Evolutionary conservation across 2,888 invertebrate species (phyloP), one percentile per base, ranked within the genome.

Genomic region (Biston stratarius): DNA sequence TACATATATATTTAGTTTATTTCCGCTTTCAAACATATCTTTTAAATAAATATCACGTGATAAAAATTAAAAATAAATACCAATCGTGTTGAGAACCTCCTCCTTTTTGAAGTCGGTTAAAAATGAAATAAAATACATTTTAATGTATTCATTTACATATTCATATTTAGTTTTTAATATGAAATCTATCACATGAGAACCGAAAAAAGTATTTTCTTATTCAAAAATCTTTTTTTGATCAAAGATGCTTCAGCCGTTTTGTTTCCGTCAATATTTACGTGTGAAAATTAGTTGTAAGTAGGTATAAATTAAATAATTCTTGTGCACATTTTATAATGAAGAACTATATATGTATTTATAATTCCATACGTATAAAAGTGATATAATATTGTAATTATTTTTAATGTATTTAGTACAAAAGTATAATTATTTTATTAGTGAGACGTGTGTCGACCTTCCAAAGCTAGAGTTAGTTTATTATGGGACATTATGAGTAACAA

Each of bases 401-500:
- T 63, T 52, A 69, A 63, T 48, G 47, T 70, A 71, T 71, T 68
- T 67, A 64, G 73, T 73, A 73, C 73, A 73, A 73, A 71, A 53
- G 64, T 65, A 61, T 69, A 62, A 53, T 69, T 64, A 64, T 63
- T 42, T 68, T 61, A 56, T 62, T 38, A 61, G 63, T 69, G 67
- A 34, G 57, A 67, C 49, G 66, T 72, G 48, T 69, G 65, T 49
- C 51, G 65, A 67, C 68, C 57, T 73, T 75, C 73, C 72, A 73
- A 71, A 73, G 69, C 69, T 52, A 57, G 45, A 47, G 57, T 56
- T 70, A 69, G 69, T 72, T 72, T 76, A 61, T 74, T 73, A 73
- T 76, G 73, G 64, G 71, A 71, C 64, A 65, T 36, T 49, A 53
- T 57, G 47, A 7, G 15, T 15, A 15, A 47, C 0, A 47, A 24